Percentiles rank a stretch among this genome's conserved stretches.
Evolutionary conservation across 2,113 vertebrate genomes (phyloP).

Genomic region (Chroicocephalus ridibundus): DNA sequence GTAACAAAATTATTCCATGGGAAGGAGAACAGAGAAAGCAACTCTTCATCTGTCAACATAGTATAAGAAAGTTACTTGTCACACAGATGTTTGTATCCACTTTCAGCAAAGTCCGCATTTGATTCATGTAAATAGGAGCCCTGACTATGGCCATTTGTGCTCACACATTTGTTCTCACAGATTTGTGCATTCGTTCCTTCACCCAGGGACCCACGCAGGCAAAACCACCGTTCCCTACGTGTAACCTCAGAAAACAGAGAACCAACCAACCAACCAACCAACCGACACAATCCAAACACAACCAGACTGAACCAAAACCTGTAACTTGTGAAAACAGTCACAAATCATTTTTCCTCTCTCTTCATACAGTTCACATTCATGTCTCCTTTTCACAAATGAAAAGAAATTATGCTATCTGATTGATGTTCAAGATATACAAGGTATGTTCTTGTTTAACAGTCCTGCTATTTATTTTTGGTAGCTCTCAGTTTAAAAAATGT

Average conservation of each 20-base stretch:
- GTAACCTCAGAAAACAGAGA: background rate
- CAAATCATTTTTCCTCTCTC: background rate
- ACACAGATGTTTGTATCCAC: background rate
- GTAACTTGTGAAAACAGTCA: background rate
- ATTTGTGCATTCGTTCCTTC: background rate
- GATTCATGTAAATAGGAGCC: background rate
- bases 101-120: background rate
- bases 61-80: background rate
- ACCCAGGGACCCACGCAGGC: background rate
- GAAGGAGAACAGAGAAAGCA: background rate
- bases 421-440: background rate
- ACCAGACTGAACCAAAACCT: background rate
- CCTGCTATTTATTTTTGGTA: background rate
- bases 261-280: background rate
- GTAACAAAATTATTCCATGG: background rate
- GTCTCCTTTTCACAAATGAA: background rate
- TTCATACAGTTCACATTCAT: background rate
- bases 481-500: background rate
- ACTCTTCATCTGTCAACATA: background rate
- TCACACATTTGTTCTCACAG: background rate
- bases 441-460: background rate
- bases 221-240: background rate
- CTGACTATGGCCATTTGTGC: background rate
- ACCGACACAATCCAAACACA: background rate
- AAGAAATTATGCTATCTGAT: background rate